Conservation (phyloP, 2,888 invertebrate species). For the Lepetodrilus schrolli region DNA sequence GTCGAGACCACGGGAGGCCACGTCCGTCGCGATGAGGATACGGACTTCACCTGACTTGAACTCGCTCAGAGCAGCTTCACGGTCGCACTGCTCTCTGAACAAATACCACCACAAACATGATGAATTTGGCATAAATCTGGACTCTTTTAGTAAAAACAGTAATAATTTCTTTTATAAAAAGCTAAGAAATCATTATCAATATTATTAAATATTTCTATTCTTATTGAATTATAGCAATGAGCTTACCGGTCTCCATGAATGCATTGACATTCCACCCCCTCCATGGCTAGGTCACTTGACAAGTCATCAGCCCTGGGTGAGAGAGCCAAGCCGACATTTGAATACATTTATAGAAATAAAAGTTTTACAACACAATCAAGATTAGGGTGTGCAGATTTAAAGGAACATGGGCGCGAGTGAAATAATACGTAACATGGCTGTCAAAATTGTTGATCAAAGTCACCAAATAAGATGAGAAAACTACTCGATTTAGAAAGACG, state of each 20-base stretch:
- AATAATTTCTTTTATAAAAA: neutral
- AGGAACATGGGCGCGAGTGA: neutral
- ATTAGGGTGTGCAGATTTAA: no score
- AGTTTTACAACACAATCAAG: neutral
- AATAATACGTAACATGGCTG: neutral
- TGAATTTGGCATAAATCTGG: neutral
- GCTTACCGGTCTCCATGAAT: conserved; percentile 88
- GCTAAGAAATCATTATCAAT: neutral
- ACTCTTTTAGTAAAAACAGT: neutral
- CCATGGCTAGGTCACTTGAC: conserved; percentile 84
- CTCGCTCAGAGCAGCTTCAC: conserved; percentile 85
- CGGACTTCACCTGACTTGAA: conserved; percentile 86
- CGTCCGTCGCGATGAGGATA: conserved; percentile 94
- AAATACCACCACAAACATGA: no score
- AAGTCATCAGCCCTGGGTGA: conserved; percentile 83
- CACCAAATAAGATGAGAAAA: no score
- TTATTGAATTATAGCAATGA: no score
- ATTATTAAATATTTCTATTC: neutral
- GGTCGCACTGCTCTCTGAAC: conserved; percentile 81
- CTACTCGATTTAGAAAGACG: no score
- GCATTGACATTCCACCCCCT: conserved; percentile 83
- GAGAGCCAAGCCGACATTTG: neutral
- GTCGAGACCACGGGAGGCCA: conserved; percentile 94
- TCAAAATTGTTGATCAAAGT: neutral
- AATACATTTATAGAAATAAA: neutral